phyloP scores from a whole-genome alignment of 2,888 invertebrate genomes.

The Lamellibrachia satsuma region DNA sequence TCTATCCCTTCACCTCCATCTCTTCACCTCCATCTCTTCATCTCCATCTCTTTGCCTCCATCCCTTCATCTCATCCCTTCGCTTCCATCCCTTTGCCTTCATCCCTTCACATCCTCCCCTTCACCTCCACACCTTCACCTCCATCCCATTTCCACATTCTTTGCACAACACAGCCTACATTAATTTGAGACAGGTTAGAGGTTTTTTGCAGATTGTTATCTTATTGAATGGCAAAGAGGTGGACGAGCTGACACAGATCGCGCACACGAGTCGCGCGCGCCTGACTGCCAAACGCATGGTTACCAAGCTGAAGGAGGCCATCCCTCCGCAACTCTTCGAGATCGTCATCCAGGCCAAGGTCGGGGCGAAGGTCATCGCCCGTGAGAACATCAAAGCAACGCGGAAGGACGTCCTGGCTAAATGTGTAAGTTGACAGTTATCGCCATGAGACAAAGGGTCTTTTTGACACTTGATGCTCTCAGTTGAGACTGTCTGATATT shows the following conservation, averaged over 20 bases:
- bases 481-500: slow-evolving; percentile 14
- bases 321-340: slow-evolving; percentile 85
- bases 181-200: neutral
- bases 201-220: neutral
- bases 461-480: neutral
- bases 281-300: slow-evolving; percentile 69
- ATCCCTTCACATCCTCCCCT: slow-evolving; percentile 45
- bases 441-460: neutral
- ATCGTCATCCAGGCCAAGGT: slow-evolving; percentile 87
- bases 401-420: slow-evolving; percentile 94
- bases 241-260: slow-evolving; percentile 85
- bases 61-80: neutral
- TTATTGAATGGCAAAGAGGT: slow-evolving; percentile 81
- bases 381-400: slow-evolving; percentile 86
- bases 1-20: neutral
- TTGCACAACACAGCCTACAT: too few species aligned
- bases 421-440: slow-evolving; percentile 73
- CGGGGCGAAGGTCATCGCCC: slow-evolving; percentile 80
- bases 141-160: neutral
- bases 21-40: neutral
- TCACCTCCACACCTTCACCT: slow-evolving; percentile 45
- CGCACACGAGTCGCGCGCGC: slow-evolving; percentile 74
- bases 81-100: neutral
- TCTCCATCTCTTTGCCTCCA: neutral
- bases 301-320: slow-evolving; percentile 80